A percentile compares a stretch with the other conserved stretches of the same genome.
Conservation (phyloP, 1,140 invertebrate genomes). For the Nasonia vitripennis region DNA sequence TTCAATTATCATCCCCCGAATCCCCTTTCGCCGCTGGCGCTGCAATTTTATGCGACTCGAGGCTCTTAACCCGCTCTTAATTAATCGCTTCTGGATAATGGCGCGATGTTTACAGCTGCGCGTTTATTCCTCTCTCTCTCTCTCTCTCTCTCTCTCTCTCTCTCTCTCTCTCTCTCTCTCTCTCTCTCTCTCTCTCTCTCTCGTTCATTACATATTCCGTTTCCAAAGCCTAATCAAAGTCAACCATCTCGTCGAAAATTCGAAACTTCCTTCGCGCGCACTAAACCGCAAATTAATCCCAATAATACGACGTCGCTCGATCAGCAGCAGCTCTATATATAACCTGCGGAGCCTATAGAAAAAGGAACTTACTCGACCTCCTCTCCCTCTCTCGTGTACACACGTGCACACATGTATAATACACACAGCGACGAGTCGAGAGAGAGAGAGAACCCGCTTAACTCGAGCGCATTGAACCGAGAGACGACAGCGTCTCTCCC, state of each 20-base stretch:
- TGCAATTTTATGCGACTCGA: background rate
- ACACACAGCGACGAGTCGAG: background rate
- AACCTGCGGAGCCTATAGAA: background rate
- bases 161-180: background rate
- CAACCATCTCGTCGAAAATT: background rate
- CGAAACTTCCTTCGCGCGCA: background rate
- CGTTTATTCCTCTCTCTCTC: background rate
- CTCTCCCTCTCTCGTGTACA: too few relatives aligned
- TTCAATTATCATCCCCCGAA: background rate
- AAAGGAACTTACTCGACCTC: background rate
- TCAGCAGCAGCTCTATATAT: background rate
- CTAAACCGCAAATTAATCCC: background rate
- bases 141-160: background rate
- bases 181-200: background rate
- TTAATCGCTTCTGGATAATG: constrained; percentile 1
- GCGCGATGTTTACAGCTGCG: background rate
- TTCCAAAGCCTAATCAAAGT: background rate
- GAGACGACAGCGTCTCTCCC: background rate
- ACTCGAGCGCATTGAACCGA: constrained; percentile 33
- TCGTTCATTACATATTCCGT: background rate
- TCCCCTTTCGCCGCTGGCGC: background rate
- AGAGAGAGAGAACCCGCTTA: constrained; percentile 12
- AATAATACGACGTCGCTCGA: background rate
- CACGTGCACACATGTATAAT: background rate
- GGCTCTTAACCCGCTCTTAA: background rate